Conservation (phyloP, 2,888 invertebrate genomes). For the Lepidocyrtoides sp. region DNA sequence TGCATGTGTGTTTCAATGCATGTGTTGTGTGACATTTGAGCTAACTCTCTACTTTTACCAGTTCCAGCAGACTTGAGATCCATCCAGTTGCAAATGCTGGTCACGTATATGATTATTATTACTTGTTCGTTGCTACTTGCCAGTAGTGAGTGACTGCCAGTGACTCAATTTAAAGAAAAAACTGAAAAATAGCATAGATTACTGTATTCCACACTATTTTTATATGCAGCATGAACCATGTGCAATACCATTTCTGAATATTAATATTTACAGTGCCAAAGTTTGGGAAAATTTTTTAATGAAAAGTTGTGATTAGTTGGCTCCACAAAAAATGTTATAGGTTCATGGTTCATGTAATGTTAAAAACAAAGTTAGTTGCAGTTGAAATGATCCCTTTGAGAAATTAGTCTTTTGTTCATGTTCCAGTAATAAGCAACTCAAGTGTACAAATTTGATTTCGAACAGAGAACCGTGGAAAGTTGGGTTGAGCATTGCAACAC, state of each 20-base stretch:
- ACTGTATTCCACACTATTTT: background rate
- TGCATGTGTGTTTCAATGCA: background rate
- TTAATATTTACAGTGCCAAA: background rate
- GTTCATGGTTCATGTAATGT: background rate
- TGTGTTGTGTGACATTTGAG: background rate
- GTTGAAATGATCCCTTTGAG: conserved; percentile 30
- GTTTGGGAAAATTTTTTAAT: background rate
- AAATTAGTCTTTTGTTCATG: conserved; percentile 31
- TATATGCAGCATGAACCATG: background rate
- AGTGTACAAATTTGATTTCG: conserved; percentile 37
- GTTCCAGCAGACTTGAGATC: background rate
- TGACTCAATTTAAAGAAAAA: background rate
- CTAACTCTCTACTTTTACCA: background rate
- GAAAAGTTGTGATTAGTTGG: conserved; percentile 42
- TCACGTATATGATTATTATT: background rate
- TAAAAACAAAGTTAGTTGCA: background rate
- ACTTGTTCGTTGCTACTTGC: background rate
- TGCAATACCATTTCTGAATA: conserved; percentile 24
- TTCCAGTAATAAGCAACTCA: background rate
- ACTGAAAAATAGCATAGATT: background rate
- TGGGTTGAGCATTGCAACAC: no score
- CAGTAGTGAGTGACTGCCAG: no score
- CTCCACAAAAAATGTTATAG: no score
- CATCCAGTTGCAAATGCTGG: background rate
- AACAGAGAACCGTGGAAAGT: background rate